Evolutionary conservation across 2,797 vertebrate species (phyloP).

Genomic region (Nannoperca obscura): DNA sequence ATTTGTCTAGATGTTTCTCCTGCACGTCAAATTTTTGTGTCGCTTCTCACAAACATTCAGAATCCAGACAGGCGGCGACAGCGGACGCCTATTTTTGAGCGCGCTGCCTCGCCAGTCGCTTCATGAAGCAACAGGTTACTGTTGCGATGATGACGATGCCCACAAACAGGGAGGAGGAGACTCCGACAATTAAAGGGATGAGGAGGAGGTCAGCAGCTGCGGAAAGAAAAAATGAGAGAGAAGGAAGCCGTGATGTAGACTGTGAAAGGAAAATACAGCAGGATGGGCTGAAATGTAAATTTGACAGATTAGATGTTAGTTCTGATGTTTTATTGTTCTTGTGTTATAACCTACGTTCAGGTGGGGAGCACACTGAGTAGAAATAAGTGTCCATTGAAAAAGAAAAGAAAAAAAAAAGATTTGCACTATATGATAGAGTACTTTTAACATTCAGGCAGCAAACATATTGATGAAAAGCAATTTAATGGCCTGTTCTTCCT

Average conservation of each 20-base stretch:
- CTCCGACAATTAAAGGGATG: slow-evolving; percentile 88
- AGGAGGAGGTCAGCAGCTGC: slow-evolving; percentile 90
- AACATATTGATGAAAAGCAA: slow-evolving; percentile 6
- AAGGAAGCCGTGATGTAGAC: background rate
- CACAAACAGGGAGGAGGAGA: slow-evolving; percentile 90
- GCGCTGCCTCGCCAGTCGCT: slow-evolving; percentile 82
- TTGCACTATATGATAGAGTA: background rate
- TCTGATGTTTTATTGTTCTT: background rate
- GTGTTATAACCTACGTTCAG: background rate
- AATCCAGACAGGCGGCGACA: background rate
- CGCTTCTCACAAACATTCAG: slow-evolving; percentile 2
- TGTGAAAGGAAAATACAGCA: background rate
- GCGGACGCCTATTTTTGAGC: slow-evolving; percentile 73
- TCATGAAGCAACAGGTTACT: slow-evolving; percentile 95
- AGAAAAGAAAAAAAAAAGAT: background rate
- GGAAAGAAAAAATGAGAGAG: slow-evolving; percentile 1
- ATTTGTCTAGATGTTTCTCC: slow-evolving; percentile 1
- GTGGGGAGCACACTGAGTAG: background rate
- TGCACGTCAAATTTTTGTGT: slow-evolving; percentile 4
- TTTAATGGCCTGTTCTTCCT: slow-evolving; percentile 20
- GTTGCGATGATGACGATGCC: slow-evolving; percentile 87
- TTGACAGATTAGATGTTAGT: background rate
- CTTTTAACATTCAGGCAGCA: slow-evolving; percentile 5
- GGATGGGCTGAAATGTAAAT: background rate
- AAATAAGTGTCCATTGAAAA: background rate